phyloP scores from a whole-genome alignment of 2,113 vertebrate species.

The Amblyornis subalaris region DNA sequence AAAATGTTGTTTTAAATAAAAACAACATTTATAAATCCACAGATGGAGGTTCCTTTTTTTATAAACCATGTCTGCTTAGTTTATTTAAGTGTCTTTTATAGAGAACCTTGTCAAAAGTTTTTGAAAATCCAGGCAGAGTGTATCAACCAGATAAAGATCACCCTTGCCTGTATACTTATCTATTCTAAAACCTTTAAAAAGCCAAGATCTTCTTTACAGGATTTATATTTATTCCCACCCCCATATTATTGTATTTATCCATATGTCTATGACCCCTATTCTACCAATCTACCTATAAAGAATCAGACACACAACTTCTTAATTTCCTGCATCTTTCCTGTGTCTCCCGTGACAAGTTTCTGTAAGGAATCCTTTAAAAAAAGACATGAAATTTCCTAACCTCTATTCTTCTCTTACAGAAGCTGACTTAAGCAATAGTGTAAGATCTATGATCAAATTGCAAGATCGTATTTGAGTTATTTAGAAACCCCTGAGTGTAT shows the following conservation, averaged over 20 bases:
- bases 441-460: not conserved
- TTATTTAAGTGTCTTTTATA: not conserved
- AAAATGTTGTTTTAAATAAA: too few species aligned
- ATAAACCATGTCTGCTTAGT: not conserved
- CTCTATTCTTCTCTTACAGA: not conserved
- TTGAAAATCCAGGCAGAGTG: not conserved
- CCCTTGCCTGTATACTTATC: not conserved
- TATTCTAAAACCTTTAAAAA: not conserved
- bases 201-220: not conserved
- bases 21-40: not conserved
- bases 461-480: slow-evolving; percentile 12
- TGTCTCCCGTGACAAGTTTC: not conserved
- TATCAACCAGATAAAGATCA: not conserved
- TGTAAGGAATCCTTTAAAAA: not conserved
- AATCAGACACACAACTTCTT: not conserved
- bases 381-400: not conserved
- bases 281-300: not conserved
- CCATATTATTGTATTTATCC: not conserved
- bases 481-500: not conserved
- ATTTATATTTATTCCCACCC: not conserved
- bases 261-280: not conserved
- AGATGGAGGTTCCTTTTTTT: not conserved
- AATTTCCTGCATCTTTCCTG: not conserved
- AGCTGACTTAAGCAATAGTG: not conserved
- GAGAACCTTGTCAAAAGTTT: not conserved